Conservation (phyloP, 2,888 invertebrate species). For the Caenorhabditis doughertyi region DNA sequence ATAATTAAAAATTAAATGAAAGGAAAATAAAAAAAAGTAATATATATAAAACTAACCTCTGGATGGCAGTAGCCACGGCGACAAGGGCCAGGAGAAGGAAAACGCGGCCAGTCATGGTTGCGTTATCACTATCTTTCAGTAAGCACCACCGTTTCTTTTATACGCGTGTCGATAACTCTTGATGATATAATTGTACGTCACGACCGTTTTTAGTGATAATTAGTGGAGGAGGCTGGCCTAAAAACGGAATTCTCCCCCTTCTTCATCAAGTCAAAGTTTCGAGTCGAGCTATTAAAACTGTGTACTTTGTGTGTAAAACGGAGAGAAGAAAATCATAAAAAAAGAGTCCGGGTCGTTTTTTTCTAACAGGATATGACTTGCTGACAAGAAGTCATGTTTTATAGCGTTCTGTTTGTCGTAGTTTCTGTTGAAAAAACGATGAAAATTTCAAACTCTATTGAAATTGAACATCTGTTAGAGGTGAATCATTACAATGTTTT, state of each 20-base stretch:
- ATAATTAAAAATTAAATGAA: background rate
- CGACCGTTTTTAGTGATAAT: slow-evolving; percentile 54
- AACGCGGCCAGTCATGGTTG: slow-evolving; percentile 61
- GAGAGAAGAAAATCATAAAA: slow-evolving; percentile 20
- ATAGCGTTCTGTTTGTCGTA: slow-evolving; percentile 33
- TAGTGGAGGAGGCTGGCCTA: slow-evolving; percentile 25
- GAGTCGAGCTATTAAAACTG: slow-evolving; percentile 20
- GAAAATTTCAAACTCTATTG: slow-evolving; percentile 8
- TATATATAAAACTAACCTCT: slow-evolving; percentile 44
- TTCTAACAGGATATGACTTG: slow-evolving; percentile 1
- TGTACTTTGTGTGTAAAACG: slow-evolving; percentile 38
- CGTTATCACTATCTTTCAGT: slow-evolving; percentile 56
- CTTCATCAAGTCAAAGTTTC: slow-evolving; percentile 26
- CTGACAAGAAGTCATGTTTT: slow-evolving; percentile 22
- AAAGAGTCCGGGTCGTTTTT: slow-evolving; percentile 9
- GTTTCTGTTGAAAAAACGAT: slow-evolving; percentile 20
- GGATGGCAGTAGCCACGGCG: slow-evolving; percentile 56
- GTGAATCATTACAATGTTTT: slow-evolving; percentile 19
- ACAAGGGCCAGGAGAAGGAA: slow-evolving; percentile 64
- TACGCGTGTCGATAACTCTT: slow-evolving; percentile 36
- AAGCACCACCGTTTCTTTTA: slow-evolving; percentile 50
- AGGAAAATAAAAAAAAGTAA: background rate
- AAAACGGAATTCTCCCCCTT: slow-evolving; percentile 39
- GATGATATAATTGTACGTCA: slow-evolving; percentile 62
- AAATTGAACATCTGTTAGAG: background rate